Base-by-base conservation (phyloP, 1,140 invertebrate genomes). In the Pseudobourletiella spinata region DNA sequence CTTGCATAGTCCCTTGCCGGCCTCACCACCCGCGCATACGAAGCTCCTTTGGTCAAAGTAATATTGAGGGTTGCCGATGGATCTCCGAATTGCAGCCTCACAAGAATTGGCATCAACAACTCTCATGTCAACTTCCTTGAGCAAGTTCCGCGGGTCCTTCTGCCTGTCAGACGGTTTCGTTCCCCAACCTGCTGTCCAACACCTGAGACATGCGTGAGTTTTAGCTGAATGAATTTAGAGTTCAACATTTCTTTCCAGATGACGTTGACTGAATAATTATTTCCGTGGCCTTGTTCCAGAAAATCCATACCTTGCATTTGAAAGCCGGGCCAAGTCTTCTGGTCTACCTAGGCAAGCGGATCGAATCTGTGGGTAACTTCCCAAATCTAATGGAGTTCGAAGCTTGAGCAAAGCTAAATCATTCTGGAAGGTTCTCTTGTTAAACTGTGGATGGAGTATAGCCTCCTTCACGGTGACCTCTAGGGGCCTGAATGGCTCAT, bases 121-220 rank as follows among this genome's bases (percentile, higher is more conserved):
- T 0, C 84, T 81, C 1, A 89, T 81, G 52, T 87, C 86, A 0
- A 89, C 83, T 71, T 85, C 77, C 68, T 83, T 84, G 64, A 85
- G 70, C 28, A 85, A 81, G 48, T 80, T 69, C 57, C 57, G 18
- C n/a, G 8, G 32, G 20, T 59, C 25, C 88, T 67, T 83, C 80
- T 69, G 86, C 78, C 69, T 87, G 86, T 39, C 55, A 4, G 61
- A 56, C 2, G 67, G 59, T 26, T 64, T 50, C 2, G 42, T 25
- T 14, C 87, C 87, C 86, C 87, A 89, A 14, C 88, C 88, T 1
- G 86, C 80, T 0, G 87, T 85, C 77, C 79, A 82, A 70, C 88
- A 67, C 26, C 61, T 67, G 26, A n/a, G n/a, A n/a, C n/a, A n/a
- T n/a, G n/a, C n/a, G n/a, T n/a, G n/a, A n/a, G n/a, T n/a, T n/a